Conservation (phyloP, 1,140 invertebrate genomes). For the Telenomus remus region DNA sequence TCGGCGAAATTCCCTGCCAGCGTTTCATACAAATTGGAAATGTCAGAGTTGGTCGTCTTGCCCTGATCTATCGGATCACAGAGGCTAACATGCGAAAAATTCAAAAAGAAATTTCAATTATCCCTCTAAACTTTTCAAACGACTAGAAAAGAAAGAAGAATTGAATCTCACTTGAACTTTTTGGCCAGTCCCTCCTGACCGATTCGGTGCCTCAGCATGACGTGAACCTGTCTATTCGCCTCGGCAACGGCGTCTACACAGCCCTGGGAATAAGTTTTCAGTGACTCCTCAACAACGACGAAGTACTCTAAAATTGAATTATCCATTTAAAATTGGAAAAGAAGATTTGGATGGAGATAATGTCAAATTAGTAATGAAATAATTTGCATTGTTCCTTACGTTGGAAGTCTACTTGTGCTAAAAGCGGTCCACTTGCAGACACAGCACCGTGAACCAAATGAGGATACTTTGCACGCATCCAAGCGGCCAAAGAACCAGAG, state of each 20-base stretch:
- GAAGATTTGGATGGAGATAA: no score
- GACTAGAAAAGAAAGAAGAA: no score
- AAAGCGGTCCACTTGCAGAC: slow-evolving; percentile 90
- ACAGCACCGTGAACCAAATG: slow-evolving; percentile 90
- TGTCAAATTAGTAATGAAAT: no score
- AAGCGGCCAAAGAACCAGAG: slow-evolving; percentile 92
- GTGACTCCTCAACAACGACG: slow-evolving; percentile 82
- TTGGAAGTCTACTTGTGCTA: slow-evolving; percentile 89
- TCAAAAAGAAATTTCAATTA: neutral
- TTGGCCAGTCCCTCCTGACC: slow-evolving; percentile 80
- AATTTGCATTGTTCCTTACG: slow-evolving; percentile 76
- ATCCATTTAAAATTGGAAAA: neutral
- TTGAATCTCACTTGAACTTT: slow-evolving; percentile 79
- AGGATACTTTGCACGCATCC: slow-evolving; percentile 92
- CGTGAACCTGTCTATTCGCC: slow-evolving; percentile 80
- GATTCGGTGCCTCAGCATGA: slow-evolving; percentile 78
- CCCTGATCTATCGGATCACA: slow-evolving; percentile 83
- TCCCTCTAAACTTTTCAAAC: no score
- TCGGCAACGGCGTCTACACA: slow-evolving; percentile 81
- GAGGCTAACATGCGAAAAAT: slow-evolving; percentile 75
- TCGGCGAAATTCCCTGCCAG: slow-evolving; percentile 90
- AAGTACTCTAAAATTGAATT: slow-evolving; percentile 81
- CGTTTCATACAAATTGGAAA: slow-evolving; percentile 86
- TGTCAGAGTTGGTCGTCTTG: slow-evolving; percentile 80
- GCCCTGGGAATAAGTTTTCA: slow-evolving; percentile 77